A percentile compares a stretch with the other conserved stretches of the same genome.
Evolutionary conservation across 2,888 invertebrate species (phyloP).

Genomic region (Chymomyza fuscimana): DNA sequence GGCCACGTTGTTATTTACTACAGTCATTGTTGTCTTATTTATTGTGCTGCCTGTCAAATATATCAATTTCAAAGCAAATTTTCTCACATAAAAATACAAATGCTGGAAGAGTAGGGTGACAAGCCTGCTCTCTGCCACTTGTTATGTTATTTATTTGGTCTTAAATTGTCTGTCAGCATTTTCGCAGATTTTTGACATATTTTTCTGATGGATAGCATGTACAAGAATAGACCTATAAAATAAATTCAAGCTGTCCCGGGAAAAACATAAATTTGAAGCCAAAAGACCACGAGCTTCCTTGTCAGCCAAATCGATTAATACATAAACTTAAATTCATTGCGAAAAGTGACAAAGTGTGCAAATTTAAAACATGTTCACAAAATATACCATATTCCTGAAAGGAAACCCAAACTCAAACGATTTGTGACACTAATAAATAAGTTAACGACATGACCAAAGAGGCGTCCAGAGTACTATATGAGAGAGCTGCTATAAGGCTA

Average conservation of each 20-base stretch:
- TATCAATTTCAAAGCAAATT: slow-evolving; percentile 68
- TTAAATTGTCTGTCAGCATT: slow-evolving; percentile 67
- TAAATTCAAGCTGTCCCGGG: neutral
- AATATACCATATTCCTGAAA: neutral
- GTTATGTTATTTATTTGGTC: slow-evolving; percentile 38
- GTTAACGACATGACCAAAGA: slow-evolving; percentile 20
- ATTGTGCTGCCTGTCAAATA: slow-evolving; percentile 66
- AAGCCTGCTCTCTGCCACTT: slow-evolving; percentile 6
- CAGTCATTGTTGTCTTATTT: slow-evolving; percentile 10
- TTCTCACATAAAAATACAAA: neutral
- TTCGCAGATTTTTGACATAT: slow-evolving; percentile 64
- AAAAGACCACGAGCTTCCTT: too few relatives aligned
- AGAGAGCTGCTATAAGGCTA: neutral
- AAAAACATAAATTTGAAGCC: neutral
- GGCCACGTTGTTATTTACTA: slow-evolving; percentile 18
- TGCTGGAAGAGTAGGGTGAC: slow-evolving; percentile 1
- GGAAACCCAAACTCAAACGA: slow-evolving; percentile 54
- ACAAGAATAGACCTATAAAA: neutral
- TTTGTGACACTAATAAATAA: slow-evolving; percentile 73
- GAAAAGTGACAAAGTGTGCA: neutral
- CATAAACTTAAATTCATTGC: slow-evolving; percentile 36
- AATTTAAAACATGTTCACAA: neutral
- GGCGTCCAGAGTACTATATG: neutral
- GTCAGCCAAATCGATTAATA: slow-evolving; percentile 62
- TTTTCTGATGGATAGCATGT: slow-evolving; percentile 65